Evolutionary conservation across 2,888 invertebrate species (phyloP).

Genomic region (Tryphoninae sp.): DNA sequence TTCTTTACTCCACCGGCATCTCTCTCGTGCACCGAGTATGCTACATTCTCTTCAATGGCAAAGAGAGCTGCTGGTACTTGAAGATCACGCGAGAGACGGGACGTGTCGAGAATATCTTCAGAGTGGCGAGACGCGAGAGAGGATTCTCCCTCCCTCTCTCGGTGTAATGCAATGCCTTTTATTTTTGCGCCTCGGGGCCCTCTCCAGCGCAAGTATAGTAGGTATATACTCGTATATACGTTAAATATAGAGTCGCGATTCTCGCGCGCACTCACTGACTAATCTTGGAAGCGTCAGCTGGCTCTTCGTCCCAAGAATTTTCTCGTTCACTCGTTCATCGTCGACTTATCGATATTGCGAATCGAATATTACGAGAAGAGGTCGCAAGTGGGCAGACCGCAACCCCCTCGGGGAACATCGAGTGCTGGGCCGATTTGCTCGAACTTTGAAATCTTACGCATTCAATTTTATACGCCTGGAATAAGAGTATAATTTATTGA

Average conservation of each 20-base stretch:
- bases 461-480: no score
- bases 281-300: slow-evolving; percentile 69
- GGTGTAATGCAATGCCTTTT: slow-evolving; percentile 67
- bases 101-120: slow-evolving; percentile 70
- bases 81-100: slow-evolving; percentile 65
- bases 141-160: slow-evolving; percentile 26
- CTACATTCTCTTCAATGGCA: slow-evolving; percentile 68
- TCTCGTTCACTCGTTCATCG: slow-evolving; percentile 36
- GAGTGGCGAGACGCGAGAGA: slow-evolving; percentile 48
- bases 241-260: slow-evolving; percentile 70
- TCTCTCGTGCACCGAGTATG: slow-evolving; percentile 12
- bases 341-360: slow-evolving; percentile 58
- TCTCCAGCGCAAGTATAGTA: slow-evolving; percentile 60
- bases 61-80: slow-evolving; percentile 63
- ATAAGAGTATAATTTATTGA: no score
- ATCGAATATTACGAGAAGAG: slow-evolving; percentile 49
- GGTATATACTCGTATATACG: slow-evolving; percentile 36
- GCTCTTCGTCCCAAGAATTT: slow-evolving; percentile 47
- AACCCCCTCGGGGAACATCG: slow-evolving; percentile 17
- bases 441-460: neutral
- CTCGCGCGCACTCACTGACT: slow-evolving; percentile 66
- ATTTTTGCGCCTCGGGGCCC: slow-evolving; percentile 69
- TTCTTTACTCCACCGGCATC: slow-evolving; percentile 1
- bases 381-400: slow-evolving; percentile 14
- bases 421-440: slow-evolving; percentile 8